These are phyloP conservation scores for Ahaetulla prasina DNA, from an alignment of 2,113 vertebrate genomes.

Conservation along the genomic window DNA sequence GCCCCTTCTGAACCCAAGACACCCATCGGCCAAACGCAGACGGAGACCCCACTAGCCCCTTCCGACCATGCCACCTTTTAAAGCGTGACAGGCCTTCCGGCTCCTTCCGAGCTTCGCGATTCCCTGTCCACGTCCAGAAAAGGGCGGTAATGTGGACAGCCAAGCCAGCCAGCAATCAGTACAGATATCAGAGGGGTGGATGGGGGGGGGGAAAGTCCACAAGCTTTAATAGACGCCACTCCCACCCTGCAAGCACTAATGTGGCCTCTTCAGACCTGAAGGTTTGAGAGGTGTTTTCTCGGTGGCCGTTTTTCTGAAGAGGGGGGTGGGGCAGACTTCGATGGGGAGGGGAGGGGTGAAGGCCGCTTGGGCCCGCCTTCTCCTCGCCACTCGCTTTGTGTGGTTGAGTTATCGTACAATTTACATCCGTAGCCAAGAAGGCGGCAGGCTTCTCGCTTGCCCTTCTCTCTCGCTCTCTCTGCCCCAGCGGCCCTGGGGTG, in stretches of 20 bases:
- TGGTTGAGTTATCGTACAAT: slow-evolving; percentile 49
- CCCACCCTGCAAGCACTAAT: background rate
- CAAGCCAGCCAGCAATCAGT: background rate
- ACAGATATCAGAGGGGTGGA: too few species aligned
- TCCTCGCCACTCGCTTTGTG: background rate
- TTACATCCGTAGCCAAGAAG: slow-evolving; percentile 38
- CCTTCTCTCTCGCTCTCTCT: background rate
- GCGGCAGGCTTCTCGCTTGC: slow-evolving; percentile 6
- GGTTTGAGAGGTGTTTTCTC: slow-evolving; percentile 10
- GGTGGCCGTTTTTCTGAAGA: background rate
- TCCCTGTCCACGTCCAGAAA: rapidly evolving
- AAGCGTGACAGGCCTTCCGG: background rate
- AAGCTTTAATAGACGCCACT: background rate
- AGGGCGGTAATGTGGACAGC: background rate
- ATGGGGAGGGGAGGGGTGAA: rapidly evolving
- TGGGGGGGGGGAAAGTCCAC: too few species aligned
- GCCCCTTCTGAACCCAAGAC: background rate
- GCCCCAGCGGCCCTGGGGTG: background rate
- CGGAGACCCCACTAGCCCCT: background rate
- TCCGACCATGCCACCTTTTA: background rate
- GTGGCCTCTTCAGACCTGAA: background rate
- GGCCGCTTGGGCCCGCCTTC: slow-evolving; percentile 12
- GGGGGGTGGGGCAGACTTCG: background rate
- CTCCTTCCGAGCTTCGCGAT: too few species aligned
- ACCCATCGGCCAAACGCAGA: background rate